Conservation (phyloP, 2,797 vertebrate genomes). For the Arvicola amphibius region DNA sequence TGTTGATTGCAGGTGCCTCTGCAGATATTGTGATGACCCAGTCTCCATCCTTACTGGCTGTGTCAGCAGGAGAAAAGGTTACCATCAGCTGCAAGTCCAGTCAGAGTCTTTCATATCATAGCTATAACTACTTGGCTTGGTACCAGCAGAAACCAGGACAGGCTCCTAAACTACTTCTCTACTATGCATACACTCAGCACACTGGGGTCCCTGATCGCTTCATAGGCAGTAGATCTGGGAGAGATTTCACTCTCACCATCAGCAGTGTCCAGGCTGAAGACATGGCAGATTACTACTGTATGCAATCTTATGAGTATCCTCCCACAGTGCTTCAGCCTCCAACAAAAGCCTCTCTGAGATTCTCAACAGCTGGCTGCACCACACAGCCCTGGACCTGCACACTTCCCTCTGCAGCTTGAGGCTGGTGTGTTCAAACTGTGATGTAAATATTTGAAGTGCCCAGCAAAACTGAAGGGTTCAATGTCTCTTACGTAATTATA, state of each 20-base stretch:
- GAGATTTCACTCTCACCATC: background rate
- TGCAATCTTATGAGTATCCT: rapidly evolving
- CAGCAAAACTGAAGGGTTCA: background rate
- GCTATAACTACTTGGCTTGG: too few relatives aligned
- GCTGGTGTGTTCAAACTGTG: too few relatives aligned
- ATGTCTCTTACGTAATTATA: too few relatives aligned
- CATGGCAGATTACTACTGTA: background rate
- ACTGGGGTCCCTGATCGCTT: background rate
- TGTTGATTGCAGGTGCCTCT: background rate
- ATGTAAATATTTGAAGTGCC: background rate
- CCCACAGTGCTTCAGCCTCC: background rate
- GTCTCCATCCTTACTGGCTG: background rate
- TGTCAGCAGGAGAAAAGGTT: background rate
- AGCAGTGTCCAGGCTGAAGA: background rate
- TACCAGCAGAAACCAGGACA: too few relatives aligned
- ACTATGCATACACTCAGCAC: rapidly evolving
- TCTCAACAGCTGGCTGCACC: background rate
- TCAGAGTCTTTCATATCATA: background rate
- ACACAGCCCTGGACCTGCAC: background rate
- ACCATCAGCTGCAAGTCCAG: background rate
- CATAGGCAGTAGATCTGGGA: background rate
- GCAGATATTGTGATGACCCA: background rate
- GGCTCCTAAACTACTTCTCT: too few relatives aligned
- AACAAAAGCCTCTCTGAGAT: background rate
- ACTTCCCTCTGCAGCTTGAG: background rate